These are phyloP conservation scores for Irena cyanogastra DNA, from an alignment of 2,113 vertebrate genomes.

Conservation along the genomic window DNA sequence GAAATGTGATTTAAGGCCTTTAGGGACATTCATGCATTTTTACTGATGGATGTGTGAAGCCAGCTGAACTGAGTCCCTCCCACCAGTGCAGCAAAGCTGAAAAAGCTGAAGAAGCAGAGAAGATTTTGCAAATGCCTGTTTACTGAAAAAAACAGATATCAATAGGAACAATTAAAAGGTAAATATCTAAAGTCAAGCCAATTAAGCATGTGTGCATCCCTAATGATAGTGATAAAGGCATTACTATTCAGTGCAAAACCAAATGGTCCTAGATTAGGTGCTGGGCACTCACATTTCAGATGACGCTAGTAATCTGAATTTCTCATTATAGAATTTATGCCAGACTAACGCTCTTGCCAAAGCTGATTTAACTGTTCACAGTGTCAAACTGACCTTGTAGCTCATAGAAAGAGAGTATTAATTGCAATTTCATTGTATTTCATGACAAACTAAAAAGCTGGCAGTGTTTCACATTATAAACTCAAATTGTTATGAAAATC, in stretches of 20 bases:
- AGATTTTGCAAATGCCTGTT: background rate
- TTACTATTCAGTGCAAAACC: conserved; percentile 62
- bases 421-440: conserved; percentile 40
- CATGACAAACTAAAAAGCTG: conserved; percentile 23
- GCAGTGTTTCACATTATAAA: background rate
- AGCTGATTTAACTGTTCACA: conserved; percentile 79
- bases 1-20: conserved; percentile 23
- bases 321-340: conserved; percentile 80
- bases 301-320: conserved; percentile 81
- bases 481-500: background rate
- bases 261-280: conserved; percentile 69
- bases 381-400: conserved; percentile 66
- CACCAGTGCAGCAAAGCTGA: background rate
- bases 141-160: conserved; percentile 16
- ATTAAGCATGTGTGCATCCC: conserved; percentile 43
- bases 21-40: conserved; percentile 14
- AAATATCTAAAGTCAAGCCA: conserved; percentile 25
- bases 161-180: conserved; percentile 36
- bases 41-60: background rate
- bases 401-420: conserved; percentile 1
- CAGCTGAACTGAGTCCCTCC: background rate
- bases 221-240: conserved; percentile 56
- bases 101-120: background rate
- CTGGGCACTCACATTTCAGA: conserved; percentile 77
- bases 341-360: conserved; percentile 74